phyloP scores from a whole-genome alignment of 1,140 invertebrate genomes.

The Rhopalosiphum padi region DNA sequence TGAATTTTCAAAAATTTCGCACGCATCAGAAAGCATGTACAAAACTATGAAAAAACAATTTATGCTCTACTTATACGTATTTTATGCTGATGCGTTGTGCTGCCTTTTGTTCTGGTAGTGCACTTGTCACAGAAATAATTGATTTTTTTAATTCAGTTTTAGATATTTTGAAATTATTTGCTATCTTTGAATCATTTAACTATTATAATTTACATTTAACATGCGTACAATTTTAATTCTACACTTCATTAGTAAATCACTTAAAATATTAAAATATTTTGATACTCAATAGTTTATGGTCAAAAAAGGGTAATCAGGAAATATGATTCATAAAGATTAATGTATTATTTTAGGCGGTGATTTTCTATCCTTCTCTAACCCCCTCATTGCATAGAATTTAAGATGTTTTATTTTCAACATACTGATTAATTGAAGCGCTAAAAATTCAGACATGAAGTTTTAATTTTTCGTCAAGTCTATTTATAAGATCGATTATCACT shows the following conservation, averaged over 20 bases:
- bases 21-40: not conserved
- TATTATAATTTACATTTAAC: not conserved
- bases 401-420: not conserved
- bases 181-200: not conserved
- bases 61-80: constrained; percentile 39
- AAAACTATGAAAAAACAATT: constrained; percentile 26
- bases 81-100: not conserved
- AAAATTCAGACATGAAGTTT: not conserved
- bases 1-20: constrained; percentile 37
- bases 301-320: not conserved
- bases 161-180: not conserved
- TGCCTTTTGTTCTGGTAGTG: not conserved
- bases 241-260: not conserved
- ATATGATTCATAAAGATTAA: not conserved
- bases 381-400: not conserved
- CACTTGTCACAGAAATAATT: not conserved
- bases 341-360: not conserved
- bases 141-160: not conserved
- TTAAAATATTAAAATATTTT: not conserved
- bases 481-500: not conserved
- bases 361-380: too few relatives aligned
- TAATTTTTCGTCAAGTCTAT: not conserved
- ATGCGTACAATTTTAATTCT: not conserved
- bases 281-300: not conserved
- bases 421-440: not conserved